A percentile compares a stretch with the other conserved stretches of the same genome.
Evolutionary conservation across 2,113 vertebrate genomes (phyloP).

Genomic region (Rhabdornis inornatus): DNA sequence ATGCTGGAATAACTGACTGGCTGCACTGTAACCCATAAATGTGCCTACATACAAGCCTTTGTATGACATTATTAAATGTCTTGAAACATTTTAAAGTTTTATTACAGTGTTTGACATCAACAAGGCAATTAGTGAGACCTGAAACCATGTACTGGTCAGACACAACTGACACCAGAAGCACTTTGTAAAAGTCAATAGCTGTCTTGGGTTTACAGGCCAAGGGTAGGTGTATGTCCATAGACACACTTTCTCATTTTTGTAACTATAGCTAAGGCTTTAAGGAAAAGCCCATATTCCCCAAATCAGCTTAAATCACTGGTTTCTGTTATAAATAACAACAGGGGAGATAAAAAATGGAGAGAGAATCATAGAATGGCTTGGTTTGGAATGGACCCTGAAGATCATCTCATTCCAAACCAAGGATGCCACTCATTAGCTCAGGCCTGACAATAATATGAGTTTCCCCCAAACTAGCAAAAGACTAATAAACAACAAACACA

Average conservation of each 20-base stretch:
- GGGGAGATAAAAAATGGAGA: not conserved
- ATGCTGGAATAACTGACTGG: not conserved
- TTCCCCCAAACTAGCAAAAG: not conserved
- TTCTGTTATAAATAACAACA: not conserved
- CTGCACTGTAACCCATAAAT: not conserved
- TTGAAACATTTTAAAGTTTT: conserved; percentile 43
- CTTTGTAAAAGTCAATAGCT: conserved; percentile 30
- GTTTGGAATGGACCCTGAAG: not conserved
- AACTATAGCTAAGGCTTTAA: not conserved
- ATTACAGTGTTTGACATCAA: conserved; percentile 53
- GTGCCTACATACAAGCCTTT: not conserved
- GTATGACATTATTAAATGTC: not conserved
- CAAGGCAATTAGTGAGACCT: conserved; percentile 60
- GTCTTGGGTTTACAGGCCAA: not conserved
- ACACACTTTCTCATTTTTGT: not conserved
- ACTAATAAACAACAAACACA: not conserved
- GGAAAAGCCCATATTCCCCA: not conserved
- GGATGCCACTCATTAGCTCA: not conserved
- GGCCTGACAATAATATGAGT: not conserved
- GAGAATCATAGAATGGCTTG: not conserved
- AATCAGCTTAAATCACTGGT: not conserved
- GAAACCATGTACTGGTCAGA: conserved; percentile 15
- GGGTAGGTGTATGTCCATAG: not conserved
- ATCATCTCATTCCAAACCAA: not conserved
- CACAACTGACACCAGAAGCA: not conserved